Evolutionary conservation across 1,140 invertebrate species (phyloP).

Genomic region (Eriocheir sinensis): DNA sequence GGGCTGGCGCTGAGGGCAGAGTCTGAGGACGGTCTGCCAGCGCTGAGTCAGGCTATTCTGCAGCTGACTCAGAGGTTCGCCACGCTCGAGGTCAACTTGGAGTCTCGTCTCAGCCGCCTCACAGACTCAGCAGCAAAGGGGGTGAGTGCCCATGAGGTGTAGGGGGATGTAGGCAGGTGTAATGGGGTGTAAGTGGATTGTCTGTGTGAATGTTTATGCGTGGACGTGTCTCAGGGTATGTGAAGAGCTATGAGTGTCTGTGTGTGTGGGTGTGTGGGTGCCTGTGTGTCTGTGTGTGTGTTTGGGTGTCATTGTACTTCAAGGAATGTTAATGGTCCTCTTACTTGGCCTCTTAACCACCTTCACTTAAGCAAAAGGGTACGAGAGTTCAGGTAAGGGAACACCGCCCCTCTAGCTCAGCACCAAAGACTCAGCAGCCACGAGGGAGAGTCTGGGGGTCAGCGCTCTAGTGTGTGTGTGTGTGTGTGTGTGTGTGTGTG

Average conservation of each 20-base stretch:
- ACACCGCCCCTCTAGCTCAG: too few species aligned
- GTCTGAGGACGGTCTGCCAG: constrained; percentile 12
- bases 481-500: too few species aligned
- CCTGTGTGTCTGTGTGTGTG: not conserved
- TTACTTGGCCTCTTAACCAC: too few species aligned
- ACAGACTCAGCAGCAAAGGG: constrained; percentile 46
- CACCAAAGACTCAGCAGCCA: too few species aligned
- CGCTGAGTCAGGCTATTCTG: constrained; percentile 53
- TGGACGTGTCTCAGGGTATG: not conserved
- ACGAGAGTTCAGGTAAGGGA: too few species aligned
- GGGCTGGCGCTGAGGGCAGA: not conserved
- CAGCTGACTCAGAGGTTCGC: constrained; percentile 69
- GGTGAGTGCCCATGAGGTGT: not conserved
- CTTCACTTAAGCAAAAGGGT: not conserved
- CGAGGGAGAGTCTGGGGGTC: too few species aligned
- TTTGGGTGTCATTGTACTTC: too few species aligned
- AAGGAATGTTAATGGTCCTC: too few species aligned
- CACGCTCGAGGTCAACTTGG: constrained; percentile 61
- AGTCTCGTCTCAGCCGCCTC: constrained; percentile 59
- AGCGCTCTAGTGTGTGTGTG: too few species aligned
- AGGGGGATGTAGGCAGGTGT: too few species aligned
- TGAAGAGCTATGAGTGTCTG: not conserved
- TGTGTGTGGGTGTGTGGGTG: not conserved
- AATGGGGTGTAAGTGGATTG: too few species aligned
- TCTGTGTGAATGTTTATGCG: not conserved